These are phyloP conservation scores for Nannospalax galili DNA, from an alignment of 2,113 vertebrate genomes.

Conservation along the genomic window DNA sequence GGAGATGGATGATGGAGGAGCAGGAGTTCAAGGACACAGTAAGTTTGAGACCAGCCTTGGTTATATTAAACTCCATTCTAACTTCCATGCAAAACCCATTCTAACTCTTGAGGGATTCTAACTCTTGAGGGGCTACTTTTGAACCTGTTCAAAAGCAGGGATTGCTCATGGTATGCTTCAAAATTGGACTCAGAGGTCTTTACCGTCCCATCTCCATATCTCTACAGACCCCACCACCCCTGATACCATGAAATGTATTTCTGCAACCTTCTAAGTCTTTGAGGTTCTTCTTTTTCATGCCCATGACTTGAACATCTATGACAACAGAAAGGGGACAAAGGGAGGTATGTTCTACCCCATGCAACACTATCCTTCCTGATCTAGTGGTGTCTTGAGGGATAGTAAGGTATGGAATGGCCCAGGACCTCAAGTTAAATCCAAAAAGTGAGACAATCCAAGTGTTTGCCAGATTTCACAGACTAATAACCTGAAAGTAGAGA, in stretches of 20 bases:
- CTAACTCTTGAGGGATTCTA: conserved; percentile 2
- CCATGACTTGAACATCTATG: not conserved
- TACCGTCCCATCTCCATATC: not conserved
- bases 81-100: not conserved
- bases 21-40: not conserved
- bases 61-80: not conserved
- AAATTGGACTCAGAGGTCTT: not conserved
- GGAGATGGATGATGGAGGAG: not conserved
- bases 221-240: not conserved
- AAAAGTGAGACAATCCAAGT: not conserved
- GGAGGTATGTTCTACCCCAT: not conserved
- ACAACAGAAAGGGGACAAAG: not conserved
- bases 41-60: not conserved
- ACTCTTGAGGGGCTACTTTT: not conserved
- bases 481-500: not conserved
- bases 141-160: not conserved
- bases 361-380: not conserved
- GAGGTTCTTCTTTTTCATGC: not conserved
- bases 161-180: not conserved
- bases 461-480: too few relatives aligned
- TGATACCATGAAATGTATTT: not conserved
- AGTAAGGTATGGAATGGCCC: not conserved
- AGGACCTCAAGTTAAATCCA: not conserved
- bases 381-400: not conserved
- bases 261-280: not conserved